Evolutionary conservation across 2,888 invertebrate species (phyloP).

Genomic region (Mantis religiosa): DNA sequence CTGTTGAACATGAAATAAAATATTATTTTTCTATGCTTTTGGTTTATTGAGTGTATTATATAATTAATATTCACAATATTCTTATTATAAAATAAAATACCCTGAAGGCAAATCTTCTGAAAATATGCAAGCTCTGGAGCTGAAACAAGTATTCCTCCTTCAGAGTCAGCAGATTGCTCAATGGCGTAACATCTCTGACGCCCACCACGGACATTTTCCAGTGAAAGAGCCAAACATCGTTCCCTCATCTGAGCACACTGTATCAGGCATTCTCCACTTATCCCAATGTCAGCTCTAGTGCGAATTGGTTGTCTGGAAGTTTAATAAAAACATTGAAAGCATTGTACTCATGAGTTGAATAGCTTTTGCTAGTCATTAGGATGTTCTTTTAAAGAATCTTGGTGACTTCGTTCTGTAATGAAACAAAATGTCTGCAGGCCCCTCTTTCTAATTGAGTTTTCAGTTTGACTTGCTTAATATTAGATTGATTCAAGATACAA

Average conservation of each 20-base stretch:
- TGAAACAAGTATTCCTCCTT: conserved; percentile 40
- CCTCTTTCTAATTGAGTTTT: no score
- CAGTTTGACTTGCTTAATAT: no score
- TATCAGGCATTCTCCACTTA: conserved; percentile 41
- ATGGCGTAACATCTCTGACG: conserved; percentile 44
- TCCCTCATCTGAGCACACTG: conserved; percentile 41
- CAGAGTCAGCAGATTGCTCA: conserved; percentile 42
- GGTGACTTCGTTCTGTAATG: no score
- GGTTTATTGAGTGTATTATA: no score
- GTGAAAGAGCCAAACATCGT: conserved; percentile 40
- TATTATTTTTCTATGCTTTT: neutral
- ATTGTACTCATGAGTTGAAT: neutral
- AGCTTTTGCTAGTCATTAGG: neutral
- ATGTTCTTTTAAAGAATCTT: no score
- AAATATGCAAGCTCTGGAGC: conserved; percentile 44
- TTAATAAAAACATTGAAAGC: neutral
- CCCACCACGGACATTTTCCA: conserved; percentile 40
- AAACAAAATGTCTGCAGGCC: no score
- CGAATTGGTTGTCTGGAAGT: conserved; percentile 39
- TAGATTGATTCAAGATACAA: no score
- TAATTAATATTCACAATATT: neutral
- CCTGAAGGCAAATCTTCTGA: conserved; percentile 46
- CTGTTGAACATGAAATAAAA: conserved; percentile 30
- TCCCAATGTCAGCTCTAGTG: conserved; percentile 39
- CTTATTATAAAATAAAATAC: conserved; percentile 32